Evolutionary conservation across 2,888 invertebrate genomes (phyloP), one percentile per base, ranked within the genome.

Genomic region (Ectobius pallidus): DNA sequence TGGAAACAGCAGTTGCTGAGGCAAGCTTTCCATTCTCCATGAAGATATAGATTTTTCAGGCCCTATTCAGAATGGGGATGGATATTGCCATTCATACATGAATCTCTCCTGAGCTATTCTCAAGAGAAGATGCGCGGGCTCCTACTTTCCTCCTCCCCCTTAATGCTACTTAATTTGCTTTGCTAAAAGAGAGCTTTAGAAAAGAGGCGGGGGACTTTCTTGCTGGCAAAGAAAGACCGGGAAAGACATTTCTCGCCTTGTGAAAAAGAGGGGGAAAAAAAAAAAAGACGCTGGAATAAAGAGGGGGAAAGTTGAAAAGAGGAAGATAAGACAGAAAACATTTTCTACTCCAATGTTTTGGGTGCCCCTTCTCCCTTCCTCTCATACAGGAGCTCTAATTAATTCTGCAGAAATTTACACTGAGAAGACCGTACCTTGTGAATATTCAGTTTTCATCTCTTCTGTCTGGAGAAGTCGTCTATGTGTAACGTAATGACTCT

Each of bases 101-200:
- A 58, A 30, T 32, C 52, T 52, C 30, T 32, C 25, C 27, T 55
- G 30, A 32, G 58, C 32, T 58, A 58, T 58, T n/a, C n/a, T n/a
- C n/a, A 30, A 30, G 22, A 1, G 14, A 58, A 11, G 30, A 18
- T 20, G 22, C 2, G n/a, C n/a, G 52, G 22, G 4, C 22, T 20
- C 27, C 27, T 27, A 11, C 25, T 7, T 55, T 22, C 27, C 14
- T 27, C 22, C 20, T 27, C 27, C 27, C 14, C 6, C 55, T 67
- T 27, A 67, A 63, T 58, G 58, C 67, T 46, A 67, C 55, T 67
- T 71, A 71, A 71, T 71, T 71, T 67, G 71, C 52, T 71, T 65
- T 30, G 34, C 65, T 55, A 34, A 71, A 65, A 71, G 65, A 42
- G 30, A 42, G 63, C 27, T 25, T 62, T 63, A 67, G 67, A 27